phyloP scores from a whole-genome alignment of 2,888 invertebrate genomes.

The Microctonus hyperodae region DNA sequence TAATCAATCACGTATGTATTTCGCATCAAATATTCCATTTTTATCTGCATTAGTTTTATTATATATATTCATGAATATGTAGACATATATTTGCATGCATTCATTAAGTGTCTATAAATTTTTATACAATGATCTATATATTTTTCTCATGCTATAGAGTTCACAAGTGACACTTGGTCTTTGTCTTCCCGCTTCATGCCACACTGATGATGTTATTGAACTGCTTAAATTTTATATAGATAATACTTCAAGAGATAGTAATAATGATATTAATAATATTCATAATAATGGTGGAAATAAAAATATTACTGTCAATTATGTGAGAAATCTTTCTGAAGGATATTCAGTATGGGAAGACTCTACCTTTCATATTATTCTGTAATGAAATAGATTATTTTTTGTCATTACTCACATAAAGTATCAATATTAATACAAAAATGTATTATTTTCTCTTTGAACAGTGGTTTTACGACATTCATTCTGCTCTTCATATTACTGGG shows the following conservation, averaged over 20 bases:
- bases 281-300: too few relatives aligned
- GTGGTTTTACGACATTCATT: conserved; percentile 50
- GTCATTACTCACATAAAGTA: conserved; percentile 16
- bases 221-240: conserved; percentile 66
- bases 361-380: conserved; percentile 46
- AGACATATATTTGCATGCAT: neutral
- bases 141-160: conserved; percentile 34
- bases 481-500: conserved; percentile 61
- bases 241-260: conserved; percentile 57
- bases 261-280: conserved; percentile 52
- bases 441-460: conserved; percentile 39
- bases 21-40: too few relatives aligned
- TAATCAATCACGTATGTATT: conserved; percentile 41
- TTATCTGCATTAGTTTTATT: too few relatives aligned
- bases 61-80: neutral
- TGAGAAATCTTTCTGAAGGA: conserved; percentile 48
- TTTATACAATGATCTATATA: neutral
- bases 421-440: too few relatives aligned
- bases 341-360: conserved; percentile 46
- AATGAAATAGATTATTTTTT: conserved; percentile 4
- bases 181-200: conserved; percentile 66
- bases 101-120: neutral
- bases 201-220: conserved; percentile 62
- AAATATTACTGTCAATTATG: conserved; percentile 39
- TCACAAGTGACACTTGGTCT: conserved; percentile 51